phyloP scores from a whole-genome alignment of 2,888 invertebrate species.

The Idaea biselata region DNA sequence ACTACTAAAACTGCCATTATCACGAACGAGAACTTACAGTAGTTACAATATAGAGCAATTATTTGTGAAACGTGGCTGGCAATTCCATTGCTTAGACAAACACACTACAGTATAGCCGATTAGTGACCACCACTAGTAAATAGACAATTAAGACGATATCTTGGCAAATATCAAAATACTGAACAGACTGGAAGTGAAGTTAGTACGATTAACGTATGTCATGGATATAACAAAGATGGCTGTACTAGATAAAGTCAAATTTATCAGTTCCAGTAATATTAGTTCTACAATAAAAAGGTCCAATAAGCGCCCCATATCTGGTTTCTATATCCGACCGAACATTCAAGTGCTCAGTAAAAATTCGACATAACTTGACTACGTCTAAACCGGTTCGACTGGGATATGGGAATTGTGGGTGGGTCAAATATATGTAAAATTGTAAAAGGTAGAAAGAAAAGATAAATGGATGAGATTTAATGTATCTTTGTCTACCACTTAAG shows the following conservation, averaged over 20 bases:
- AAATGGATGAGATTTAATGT: conserved; percentile 9
- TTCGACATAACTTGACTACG: conserved; percentile 45
- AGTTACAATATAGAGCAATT: background rate
- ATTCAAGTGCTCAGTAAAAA: conserved; percentile 56
- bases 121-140: background rate
- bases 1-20: conserved; percentile 22
- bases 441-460: conserved; percentile 13
- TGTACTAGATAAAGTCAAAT: background rate
- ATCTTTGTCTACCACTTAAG: background rate
- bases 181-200: background rate
- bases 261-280: conserved; percentile 35
- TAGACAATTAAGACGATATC: no score
- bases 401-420: conserved; percentile 32
- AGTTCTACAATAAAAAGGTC: conserved; percentile 34
- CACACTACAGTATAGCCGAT: background rate
- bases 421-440: conserved; percentile 8
- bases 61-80: background rate
- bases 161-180: background rate
- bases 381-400: conserved; percentile 45
- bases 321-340: conserved; percentile 54
- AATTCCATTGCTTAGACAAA: background rate
- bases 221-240: background rate
- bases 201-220: no score
- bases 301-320: conserved; percentile 54
- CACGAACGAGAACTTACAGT: background rate